phyloP scores from a whole-genome alignment of 64 coral and sea anemone genomes.

The Montipora cactus region DNA sequence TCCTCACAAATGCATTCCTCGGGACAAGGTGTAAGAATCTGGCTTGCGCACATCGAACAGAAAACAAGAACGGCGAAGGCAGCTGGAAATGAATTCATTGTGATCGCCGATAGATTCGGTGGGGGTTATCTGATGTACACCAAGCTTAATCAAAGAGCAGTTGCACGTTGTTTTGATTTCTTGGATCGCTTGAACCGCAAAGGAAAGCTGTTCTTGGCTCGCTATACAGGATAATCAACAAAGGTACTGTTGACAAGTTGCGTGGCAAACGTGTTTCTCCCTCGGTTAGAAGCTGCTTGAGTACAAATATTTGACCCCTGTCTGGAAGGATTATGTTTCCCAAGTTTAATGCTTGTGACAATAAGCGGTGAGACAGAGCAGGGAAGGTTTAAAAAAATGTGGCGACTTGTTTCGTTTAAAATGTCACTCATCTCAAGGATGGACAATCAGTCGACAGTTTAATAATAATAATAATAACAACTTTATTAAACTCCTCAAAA shows the following conservation, averaged over 20 bases:
- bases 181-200: too few relatives aligned
- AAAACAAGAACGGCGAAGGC: background rate
- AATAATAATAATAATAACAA: too few relatives aligned
- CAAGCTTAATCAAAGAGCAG: background rate
- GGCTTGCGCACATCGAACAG: background rate
- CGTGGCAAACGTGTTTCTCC: background rate
- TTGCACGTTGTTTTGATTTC: background rate
- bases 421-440: too few relatives aligned
- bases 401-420: too few relatives aligned
- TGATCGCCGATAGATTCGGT: background rate
- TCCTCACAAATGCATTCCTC: conserved; percentile 41
- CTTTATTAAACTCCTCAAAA: too few relatives aligned
- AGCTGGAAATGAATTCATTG: background rate
- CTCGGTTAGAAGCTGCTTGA: background rate
- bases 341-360: background rate
- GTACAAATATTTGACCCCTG: conserved; percentile 29
- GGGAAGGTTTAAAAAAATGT: too few relatives aligned
- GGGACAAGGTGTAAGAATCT: conserved; percentile 33
- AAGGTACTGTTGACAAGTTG: background rate
- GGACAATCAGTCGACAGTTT: too few relatives aligned
- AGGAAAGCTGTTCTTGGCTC: too few relatives aligned
- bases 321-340: conserved; percentile 8
- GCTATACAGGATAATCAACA: too few relatives aligned
- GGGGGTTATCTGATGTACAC: too few relatives aligned
- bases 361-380: too few relatives aligned